Evolutionary conservation across 2,888 invertebrate species (phyloP), one percentile per base, ranked within the genome.

Genomic region (Rhyacophila evoluta): DNA sequence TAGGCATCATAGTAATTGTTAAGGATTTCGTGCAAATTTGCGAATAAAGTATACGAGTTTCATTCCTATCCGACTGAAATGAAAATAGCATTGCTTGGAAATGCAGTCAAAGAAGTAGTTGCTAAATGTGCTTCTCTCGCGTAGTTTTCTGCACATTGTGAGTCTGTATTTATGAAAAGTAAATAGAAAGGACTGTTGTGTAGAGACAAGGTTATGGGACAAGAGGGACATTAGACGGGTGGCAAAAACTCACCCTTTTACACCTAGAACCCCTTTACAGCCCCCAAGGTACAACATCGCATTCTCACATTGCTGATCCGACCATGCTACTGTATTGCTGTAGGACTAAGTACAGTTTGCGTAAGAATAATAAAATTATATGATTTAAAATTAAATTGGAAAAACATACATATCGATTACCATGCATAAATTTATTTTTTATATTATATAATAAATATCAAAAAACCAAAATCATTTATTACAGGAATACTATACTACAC

Each of bases 91-190:
- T 15, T 15, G 10, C 39, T 39, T 11, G 15, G 15, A 19, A 12
- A 15, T 41, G 10, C 39, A 12, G 12, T 55, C 8, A 55, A 8
- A 19, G 1, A 8, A 55, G 55, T 25, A 19, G 55, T 25, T 55
- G 37, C 72, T 72, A 76, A 76, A 76, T 76, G 76, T 78, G 71
- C 78, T 78, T 80, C 72, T 75, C 78, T 41, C 76, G 36, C 36
- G 29, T 36, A 72, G 71, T 55, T 55, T 55, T 55, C 55, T 55
- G 25, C 25, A 55, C 55, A 19, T 55, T 74, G 41, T 68, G 75
- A 72, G 72, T 80, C 71, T 38, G 80, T 72, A 75, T 80, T 80
- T 81, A 81, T 81, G 81, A 81, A 81, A 81, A 81, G 81, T 81
- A 79, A 79, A 81, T 76, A 81, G 78, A 78, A 81, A 81, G 81